These are phyloP conservation scores for Vidua macroura DNA, from an alignment of 2,113 vertebrate genomes.

Conservation along the genomic window DNA sequence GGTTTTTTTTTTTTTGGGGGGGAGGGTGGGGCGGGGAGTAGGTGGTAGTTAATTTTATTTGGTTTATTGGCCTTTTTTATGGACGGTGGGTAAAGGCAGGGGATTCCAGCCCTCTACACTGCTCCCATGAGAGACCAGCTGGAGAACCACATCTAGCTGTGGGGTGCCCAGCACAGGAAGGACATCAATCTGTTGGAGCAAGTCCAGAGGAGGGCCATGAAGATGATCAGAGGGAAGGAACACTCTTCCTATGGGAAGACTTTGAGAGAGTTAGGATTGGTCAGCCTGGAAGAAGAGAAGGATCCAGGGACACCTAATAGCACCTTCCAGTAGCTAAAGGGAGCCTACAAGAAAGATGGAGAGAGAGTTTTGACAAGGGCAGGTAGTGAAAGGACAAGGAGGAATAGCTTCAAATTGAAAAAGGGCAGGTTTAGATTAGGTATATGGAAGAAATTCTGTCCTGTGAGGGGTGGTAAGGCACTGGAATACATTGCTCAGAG, in stretches of 20 bases:
- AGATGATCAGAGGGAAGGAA: background rate
- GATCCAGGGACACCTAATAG: background rate
- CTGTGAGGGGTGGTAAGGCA: background rate
- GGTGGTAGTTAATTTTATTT: background rate
- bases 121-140: background rate
- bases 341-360: background rate
- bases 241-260: background rate
- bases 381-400: background rate
- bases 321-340: background rate
- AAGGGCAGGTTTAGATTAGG: background rate
- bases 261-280: background rate
- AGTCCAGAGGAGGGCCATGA: background rate
- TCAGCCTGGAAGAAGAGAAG: background rate
- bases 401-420: background rate
- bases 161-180: background rate
- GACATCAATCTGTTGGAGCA: background rate
- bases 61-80: background rate
- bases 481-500: accelerated
- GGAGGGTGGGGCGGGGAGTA: accelerated
- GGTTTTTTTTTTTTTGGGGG: no score
- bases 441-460: background rate
- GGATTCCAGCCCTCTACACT: background rate
- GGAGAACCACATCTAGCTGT: no score
- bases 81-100: background rate
- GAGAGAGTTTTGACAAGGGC: background rate